phyloP scores from a whole-genome alignment of 2,888 invertebrate genomes.

The Dioctria linearis region DNA sequence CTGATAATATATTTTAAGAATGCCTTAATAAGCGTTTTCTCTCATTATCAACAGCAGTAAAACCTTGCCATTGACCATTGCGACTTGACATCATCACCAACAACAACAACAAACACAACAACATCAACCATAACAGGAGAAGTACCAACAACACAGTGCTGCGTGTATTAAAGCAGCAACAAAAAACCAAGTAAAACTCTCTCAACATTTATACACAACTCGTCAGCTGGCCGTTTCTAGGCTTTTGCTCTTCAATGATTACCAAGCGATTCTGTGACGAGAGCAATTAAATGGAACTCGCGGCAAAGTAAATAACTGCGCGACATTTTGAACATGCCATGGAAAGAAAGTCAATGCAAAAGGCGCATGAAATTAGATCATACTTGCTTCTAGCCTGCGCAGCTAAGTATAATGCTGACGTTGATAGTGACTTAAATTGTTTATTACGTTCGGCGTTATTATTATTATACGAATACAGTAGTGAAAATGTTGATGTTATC shows the following conservation, averaged over 20 bases:
- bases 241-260: not conserved
- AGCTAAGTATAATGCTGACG: not conserved
- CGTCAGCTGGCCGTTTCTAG: not conserved
- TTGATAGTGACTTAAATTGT: not conserved
- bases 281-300: constrained; percentile 28
- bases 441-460: not conserved
- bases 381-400: not conserved
- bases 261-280: constrained; percentile 17
- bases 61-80: constrained; percentile 38
- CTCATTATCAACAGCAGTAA: constrained; percentile 8
- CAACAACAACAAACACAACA: not conserved
- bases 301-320: constrained; percentile 13
- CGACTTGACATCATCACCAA: not conserved
- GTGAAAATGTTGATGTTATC: constrained; percentile 31
- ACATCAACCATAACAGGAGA: not conserved
- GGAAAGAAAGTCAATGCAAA: constrained; percentile 17
- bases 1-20: not conserved
- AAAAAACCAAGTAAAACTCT: not conserved
- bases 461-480: not conserved
- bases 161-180: not conserved
- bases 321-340: constrained; percentile 29
- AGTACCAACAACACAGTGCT: not conserved
- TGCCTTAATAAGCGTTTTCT: constrained; percentile 20
- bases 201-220: not conserved
- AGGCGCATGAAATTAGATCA: constrained; percentile 23